These are phyloP conservation scores for Drosophila navojoa DNA, from an alignment of 1,140 invertebrate genomes.

Conservation along the genomic window DNA sequence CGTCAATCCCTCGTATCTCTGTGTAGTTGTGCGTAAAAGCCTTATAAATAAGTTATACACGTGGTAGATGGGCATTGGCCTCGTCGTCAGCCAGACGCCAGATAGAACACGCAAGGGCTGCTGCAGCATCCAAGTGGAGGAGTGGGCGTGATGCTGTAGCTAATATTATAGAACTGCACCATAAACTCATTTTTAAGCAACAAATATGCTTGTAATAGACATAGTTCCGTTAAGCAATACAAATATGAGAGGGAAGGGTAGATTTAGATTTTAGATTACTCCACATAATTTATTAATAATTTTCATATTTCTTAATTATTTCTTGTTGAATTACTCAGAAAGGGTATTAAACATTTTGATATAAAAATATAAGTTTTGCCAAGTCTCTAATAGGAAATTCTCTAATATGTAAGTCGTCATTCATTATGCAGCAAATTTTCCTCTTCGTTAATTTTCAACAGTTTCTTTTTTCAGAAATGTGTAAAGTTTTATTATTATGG, in stretches of 20 bases:
- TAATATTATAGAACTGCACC: slow-evolving; percentile 4
- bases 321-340: too few relatives aligned
- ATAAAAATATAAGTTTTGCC: too few relatives aligned
- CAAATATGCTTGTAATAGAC: not conserved
- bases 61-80: slow-evolving; percentile 44
- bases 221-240: too few relatives aligned
- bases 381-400: too few relatives aligned
- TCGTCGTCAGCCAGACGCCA: slow-evolving; percentile 38
- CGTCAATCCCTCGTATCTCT: slow-evolving; percentile 19
- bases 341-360: too few relatives aligned
- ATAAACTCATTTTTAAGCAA: slow-evolving; percentile 16
- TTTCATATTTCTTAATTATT: too few relatives aligned
- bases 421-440: not conserved
- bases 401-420: not conserved
- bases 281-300: too few relatives aligned
- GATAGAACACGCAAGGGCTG: slow-evolving; percentile 16
- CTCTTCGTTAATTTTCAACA: not conserved
- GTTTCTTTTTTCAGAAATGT: not conserved
- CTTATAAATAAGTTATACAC: slow-evolving; percentile 81
- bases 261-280: too few relatives aligned
- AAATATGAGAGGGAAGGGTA: not conserved
- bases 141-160: not conserved
- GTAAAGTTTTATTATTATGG: not conserved
- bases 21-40: slow-evolving; percentile 80
- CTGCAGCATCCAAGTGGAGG: not conserved